These are phyloP conservation scores for Lucilia cuprina DNA, from an alignment of 1,140 invertebrate genomes.

Conservation along the genomic window DNA sequence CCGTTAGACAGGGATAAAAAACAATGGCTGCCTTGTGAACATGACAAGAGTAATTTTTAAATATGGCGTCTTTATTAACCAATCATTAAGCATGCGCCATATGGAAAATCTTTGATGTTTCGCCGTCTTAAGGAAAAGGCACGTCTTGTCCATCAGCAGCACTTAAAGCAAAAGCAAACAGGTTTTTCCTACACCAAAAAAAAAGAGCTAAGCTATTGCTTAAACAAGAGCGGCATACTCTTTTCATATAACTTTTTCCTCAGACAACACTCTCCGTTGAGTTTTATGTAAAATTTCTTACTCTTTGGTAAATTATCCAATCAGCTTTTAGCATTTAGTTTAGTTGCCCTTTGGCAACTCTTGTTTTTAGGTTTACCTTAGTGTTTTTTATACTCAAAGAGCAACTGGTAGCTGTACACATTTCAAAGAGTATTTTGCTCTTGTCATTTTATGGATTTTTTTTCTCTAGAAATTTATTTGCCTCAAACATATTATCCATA, in stretches of 20 bases:
- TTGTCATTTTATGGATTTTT: too few species aligned
- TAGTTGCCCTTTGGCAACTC: constrained; percentile 1
- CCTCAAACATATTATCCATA: neutral
- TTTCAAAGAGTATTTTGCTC: constrained; percentile 19
- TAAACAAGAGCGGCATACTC: neutral
- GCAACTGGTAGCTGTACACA: constrained; percentile 31
- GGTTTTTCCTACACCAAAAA: neutral
- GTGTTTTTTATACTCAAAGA: neutral
- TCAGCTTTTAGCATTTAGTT: neutral
- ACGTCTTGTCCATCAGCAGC: constrained; percentile 14
- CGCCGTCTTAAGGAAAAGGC: neutral
- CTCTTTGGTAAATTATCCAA: neutral
- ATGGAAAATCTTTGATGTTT: constrained; percentile 26
- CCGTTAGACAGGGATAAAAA: neutral
- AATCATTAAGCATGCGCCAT: constrained; percentile 61
- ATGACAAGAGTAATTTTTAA: constrained; percentile 54
- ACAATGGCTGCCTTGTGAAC: neutral
- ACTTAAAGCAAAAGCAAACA: neutral
- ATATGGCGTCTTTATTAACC: constrained; percentile 62
- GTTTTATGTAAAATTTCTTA: neutral
- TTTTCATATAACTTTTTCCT: neutral
- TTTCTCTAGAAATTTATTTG: too few species aligned
- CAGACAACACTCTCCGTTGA: neutral
- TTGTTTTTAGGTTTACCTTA: constrained; percentile 36
- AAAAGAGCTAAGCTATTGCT: neutral